These are phyloP conservation scores for Eledona agricola DNA, from an alignment of 2,888 invertebrate species.

Conservation along the genomic window DNA sequence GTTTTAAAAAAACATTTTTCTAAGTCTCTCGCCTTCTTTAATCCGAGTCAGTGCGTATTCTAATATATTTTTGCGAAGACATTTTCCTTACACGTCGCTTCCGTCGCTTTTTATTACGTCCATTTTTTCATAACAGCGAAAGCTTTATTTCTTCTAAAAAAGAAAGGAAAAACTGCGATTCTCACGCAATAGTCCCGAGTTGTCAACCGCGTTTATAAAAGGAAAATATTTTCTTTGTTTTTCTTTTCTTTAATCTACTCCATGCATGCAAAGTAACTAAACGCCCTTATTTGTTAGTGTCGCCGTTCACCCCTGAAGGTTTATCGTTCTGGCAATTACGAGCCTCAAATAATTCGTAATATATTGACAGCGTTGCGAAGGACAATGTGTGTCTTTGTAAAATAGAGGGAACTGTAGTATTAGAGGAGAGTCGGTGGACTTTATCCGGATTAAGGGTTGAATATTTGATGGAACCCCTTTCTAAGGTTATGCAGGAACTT, in stretches of 20 bases:
- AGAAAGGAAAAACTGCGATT: slow-evolving; percentile 39
- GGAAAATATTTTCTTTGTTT: slow-evolving; percentile 47
- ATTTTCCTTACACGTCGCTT: slow-evolving; percentile 17
- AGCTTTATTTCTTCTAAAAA: slow-evolving; percentile 13
- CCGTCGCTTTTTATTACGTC: slow-evolving; percentile 16
- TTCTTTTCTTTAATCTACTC: slow-evolving; percentile 45
- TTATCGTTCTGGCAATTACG: too few species aligned
- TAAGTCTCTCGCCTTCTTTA: slow-evolving; percentile 38
- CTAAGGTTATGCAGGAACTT: slow-evolving; percentile 26
- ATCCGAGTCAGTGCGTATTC: slow-evolving; percentile 46
- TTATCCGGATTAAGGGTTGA: slow-evolving; percentile 51
- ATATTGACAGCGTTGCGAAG: slow-evolving; percentile 45
- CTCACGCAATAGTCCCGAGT: slow-evolving; percentile 47
- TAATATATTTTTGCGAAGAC: slow-evolving; percentile 37
- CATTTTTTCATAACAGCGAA: slow-evolving; percentile 8
- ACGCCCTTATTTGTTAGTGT: too few species aligned
- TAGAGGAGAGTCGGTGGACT: slow-evolving; percentile 47
- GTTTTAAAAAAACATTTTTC: slow-evolving; percentile 34
- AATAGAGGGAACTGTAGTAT: slow-evolving; percentile 40
- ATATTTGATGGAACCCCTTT: slow-evolving; percentile 48
- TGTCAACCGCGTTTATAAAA: slow-evolving; percentile 48
- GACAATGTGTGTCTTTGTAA: slow-evolving; percentile 41
- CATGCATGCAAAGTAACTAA: slow-evolving; percentile 44
- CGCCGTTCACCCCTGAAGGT: too few species aligned
- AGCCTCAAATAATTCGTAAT: slow-evolving; percentile 40